These are phyloP conservation scores for Labeo catla DNA, from an alignment of 2,113 vertebrate species.

Conservation along the genomic window DNA sequence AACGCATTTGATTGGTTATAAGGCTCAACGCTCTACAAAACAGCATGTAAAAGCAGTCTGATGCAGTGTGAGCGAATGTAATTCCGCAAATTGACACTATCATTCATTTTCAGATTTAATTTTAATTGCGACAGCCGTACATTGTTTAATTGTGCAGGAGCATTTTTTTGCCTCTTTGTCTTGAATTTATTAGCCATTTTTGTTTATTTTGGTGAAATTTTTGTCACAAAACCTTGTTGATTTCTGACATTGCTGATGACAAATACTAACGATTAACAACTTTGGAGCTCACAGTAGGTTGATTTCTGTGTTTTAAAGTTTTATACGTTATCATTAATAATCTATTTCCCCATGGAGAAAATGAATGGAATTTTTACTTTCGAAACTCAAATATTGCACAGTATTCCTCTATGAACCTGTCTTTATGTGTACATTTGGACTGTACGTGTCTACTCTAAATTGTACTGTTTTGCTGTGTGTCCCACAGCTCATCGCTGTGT, in stretches of 20 bases:
- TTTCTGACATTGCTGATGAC: not conserved
- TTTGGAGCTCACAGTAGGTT: not conserved
- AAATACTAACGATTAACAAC: not conserved
- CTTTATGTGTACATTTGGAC: not conserved
- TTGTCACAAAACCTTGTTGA: no score
- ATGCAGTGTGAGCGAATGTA: no score
- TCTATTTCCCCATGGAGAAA: not conserved
- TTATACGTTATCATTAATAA: not conserved
- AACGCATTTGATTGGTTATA: no score
- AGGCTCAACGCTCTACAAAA: no score
- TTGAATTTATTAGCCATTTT: no score
- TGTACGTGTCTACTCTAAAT: not conserved
- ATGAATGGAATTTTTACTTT: not conserved
- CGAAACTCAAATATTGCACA: not conserved
- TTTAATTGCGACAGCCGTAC: no score
- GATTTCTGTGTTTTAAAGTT: not conserved
- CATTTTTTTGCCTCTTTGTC: no score
- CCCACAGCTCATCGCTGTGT: slow-evolving; percentile 90
- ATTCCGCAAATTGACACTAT: no score
- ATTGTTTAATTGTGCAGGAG: no score
- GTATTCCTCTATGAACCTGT: not conserved
- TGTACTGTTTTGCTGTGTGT: not conserved
- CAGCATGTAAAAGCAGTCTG: no score
- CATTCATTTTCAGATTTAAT: no score
- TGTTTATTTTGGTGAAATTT: no score